Percentiles rank a stretch among this genome's conserved stretches.
Conservation (phyloP, 2,888 invertebrate genomes). For the Caenorhabditis sp. region DNA sequence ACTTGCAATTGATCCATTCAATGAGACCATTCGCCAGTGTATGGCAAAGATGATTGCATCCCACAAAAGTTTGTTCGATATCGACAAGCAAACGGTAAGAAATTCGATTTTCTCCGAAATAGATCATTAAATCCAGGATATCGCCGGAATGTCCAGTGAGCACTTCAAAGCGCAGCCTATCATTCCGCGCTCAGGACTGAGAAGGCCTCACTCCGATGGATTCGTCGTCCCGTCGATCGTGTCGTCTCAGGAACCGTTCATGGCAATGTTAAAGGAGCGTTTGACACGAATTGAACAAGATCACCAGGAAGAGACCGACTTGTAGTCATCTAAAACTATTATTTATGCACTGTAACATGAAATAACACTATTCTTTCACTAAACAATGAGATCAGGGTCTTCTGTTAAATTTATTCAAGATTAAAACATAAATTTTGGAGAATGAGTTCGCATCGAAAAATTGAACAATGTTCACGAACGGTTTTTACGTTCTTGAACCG, state of each 20-base stretch:
- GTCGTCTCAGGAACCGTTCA: conserved; percentile 24
- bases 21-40: conserved; percentile 63
- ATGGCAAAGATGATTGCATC: conserved; percentile 49
- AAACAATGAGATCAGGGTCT: neutral
- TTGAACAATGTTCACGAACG: no score
- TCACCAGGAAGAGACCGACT: neutral
- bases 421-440: neutral
- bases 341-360: neutral
- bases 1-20: conserved; percentile 70
- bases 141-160: neutral
- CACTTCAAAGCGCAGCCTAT: neutral
- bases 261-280: conserved; percentile 25
- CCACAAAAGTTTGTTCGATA: conserved; percentile 9
- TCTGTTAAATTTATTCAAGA: neutral
- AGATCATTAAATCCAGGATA: conserved; percentile 12
- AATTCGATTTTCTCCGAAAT: neutral
- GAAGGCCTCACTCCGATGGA: conserved; percentile 40
- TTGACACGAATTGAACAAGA: neutral
- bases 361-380: neutral
- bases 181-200: conserved; percentile 6
- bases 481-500: conserved; percentile 34
- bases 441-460: no score
- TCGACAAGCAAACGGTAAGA: conserved; percentile 37
- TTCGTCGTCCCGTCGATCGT: conserved; percentile 53
- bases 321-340: neutral